Evolutionary conservation across 2,797 vertebrate species (phyloP), one percentile per base, ranked within the genome.

Genomic region (Tokudaia muenninki): DNA sequence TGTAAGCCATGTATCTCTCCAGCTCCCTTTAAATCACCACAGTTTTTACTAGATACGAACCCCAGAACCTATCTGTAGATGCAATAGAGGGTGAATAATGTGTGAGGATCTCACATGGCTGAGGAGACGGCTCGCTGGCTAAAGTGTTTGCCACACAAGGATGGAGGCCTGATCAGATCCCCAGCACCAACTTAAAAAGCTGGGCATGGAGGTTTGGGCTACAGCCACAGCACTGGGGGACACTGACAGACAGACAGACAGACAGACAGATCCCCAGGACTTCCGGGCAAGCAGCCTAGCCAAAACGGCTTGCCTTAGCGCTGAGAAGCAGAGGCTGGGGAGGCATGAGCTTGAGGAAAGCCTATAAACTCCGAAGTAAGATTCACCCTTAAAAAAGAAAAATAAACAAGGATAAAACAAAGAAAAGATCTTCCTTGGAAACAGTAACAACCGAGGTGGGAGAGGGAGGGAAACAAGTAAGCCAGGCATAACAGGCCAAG

Each of bases 21-120:
- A 67, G 61, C 83, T 67, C 19, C 19, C 63, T 52, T n/a, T n/a
- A n/a, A 70, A 44, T 37, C 34, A 37, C 44, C 14, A 24, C 31
- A 26, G n/a, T 37, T 70, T 65, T 26, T 72, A 83, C 13, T 22
- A 80, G 16, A 84, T 17, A 63, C 47, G 31, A n/a, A 79, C 14
- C 17, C 22, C 65, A 88, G 83, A 94, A 90, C 17, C 78, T 77
- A 37, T 87, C 34, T 83, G 90, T 84, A 55, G 37, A 92, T 80
- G 34, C 7, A 65, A 90, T 47, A 77, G 26, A 70, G 44, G 74
- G 94, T 31, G 92, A 95, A 87, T 41, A 87, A 87, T 47, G 6
- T 37, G 19, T 61, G 22, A 61, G 29, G 70, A 19, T 21, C 50
- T 55, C 70, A 22, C 26, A 8, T 29, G 37, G 26, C 59, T 12